Conservation (phyloP, 2,797 vertebrate species). For the Sebastes hopkinsi region DNA sequence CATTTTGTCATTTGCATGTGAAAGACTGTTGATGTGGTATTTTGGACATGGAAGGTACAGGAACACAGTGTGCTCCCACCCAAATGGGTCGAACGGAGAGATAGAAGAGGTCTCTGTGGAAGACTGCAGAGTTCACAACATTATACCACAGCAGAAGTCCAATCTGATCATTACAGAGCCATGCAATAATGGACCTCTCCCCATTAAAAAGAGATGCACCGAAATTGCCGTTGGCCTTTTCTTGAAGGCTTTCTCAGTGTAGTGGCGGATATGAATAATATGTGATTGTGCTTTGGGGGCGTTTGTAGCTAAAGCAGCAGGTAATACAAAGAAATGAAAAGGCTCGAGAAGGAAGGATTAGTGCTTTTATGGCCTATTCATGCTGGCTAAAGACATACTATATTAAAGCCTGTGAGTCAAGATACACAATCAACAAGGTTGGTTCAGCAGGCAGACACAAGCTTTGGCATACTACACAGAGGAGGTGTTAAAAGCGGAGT, state of each 20-base stretch:
- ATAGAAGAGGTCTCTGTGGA: background rate
- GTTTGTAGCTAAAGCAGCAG: constrained; percentile 36
- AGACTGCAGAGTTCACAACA: constrained; percentile 30
- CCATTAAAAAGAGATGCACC: constrained; percentile 49
- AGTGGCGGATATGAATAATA: constrained; percentile 51
- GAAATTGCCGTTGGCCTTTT: constrained; percentile 53
- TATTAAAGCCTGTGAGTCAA: constrained; percentile 29
- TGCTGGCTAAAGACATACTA: constrained; percentile 23
- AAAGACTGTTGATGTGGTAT: constrained; percentile 9
- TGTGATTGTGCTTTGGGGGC: constrained; percentile 41
- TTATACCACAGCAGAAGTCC: constrained; percentile 37
- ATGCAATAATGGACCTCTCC: constrained; percentile 38
- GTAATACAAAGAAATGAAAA: constrained; percentile 56
- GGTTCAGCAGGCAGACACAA: constrained; percentile 17
- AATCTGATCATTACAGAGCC: constrained; percentile 49
- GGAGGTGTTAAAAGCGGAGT: constrained; percentile 12
- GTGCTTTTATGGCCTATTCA: constrained; percentile 57
- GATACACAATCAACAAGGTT: constrained; percentile 36
- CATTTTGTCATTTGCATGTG: constrained; percentile 30
- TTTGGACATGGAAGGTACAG: constrained; percentile 4
- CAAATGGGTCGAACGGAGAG: background rate
- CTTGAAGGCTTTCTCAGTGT: constrained; percentile 36
- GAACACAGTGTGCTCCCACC: constrained; percentile 17
- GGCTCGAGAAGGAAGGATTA: constrained; percentile 57
- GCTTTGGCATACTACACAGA: constrained; percentile 18